Evolutionary conservation across 2,888 invertebrate species (phyloP).

Genomic region (Tanytarsus gracilentus): DNA sequence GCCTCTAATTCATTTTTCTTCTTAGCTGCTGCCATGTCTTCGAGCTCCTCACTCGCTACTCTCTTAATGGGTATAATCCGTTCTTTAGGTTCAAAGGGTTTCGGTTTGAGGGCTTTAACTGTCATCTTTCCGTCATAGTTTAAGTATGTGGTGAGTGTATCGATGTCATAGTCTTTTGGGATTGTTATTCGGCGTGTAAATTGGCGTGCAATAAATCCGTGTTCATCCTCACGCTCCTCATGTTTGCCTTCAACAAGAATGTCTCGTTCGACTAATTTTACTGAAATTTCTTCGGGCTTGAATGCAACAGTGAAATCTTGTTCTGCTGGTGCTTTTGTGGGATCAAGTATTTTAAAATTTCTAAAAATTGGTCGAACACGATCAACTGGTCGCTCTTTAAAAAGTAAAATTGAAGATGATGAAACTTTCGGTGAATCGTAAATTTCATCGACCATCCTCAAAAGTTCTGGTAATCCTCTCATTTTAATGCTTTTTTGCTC

Average conservation of each 20-base stretch:
- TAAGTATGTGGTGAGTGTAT: constrained; percentile 15
- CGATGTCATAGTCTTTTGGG: constrained; percentile 16
- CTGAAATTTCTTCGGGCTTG: constrained; percentile 17
- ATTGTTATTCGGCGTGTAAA: constrained; percentile 6
- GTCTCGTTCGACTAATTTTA: constrained; percentile 15
- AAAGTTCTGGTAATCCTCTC: constrained; percentile 8
- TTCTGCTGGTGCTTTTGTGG: background rate
- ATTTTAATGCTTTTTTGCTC: background rate
- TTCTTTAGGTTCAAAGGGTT: background rate
- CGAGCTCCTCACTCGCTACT: background rate
- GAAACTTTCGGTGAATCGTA: background rate
- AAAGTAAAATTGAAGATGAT: background rate
- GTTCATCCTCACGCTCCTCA: constrained; percentile 19
- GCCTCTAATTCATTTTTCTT: background rate
- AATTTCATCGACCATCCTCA: constrained; percentile 16
- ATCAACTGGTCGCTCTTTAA: background rate
- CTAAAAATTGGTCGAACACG: background rate
- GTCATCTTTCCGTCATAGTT: constrained; percentile 22
- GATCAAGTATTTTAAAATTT: background rate
- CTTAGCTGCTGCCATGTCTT: background rate
- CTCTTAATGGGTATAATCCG: constrained; percentile 19
- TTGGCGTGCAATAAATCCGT: constrained; percentile 12
- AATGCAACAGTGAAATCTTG: background rate
- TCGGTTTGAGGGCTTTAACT: constrained; percentile 13
- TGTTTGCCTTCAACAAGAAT: constrained; percentile 12